Conservation (phyloP, 2,888 invertebrate genomes). For the Phymatocera aterrima region DNA sequence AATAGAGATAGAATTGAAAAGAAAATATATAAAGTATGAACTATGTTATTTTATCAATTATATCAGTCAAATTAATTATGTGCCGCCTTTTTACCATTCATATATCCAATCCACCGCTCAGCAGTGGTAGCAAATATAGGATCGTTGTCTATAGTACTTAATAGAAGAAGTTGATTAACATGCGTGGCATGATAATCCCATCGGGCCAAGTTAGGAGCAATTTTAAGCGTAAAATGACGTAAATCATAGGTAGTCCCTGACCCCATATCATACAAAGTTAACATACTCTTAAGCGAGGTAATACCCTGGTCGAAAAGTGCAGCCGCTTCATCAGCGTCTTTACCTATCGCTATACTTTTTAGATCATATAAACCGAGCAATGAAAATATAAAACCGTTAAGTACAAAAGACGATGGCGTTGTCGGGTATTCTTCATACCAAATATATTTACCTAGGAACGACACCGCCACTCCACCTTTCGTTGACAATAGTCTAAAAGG, state of each 20-base stretch:
- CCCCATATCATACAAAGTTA: slow-evolving; percentile 96
- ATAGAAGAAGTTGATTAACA: slow-evolving; percentile 93
- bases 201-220: slow-evolving; percentile 95
- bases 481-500: slow-evolving; percentile 85
- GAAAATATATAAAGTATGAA: background rate
- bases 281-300: slow-evolving; percentile 89
- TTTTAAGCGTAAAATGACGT: slow-evolving; percentile 92
- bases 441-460: slow-evolving; percentile 89
- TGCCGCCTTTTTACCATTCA: slow-evolving; percentile 94
- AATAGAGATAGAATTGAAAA: too few relatives aligned
- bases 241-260: slow-evolving; percentile 97
- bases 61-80: slow-evolving; percentile 84
- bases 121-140: slow-evolving; percentile 90
- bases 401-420: slow-evolving; percentile 93
- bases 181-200: slow-evolving; percentile 99
- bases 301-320: slow-evolving; percentile 90
- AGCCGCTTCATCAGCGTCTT: slow-evolving; percentile 83
- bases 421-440: slow-evolving; percentile 99
- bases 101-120: slow-evolving; percentile 95
- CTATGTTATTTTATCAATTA: background rate
- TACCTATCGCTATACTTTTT: slow-evolving; percentile 85
- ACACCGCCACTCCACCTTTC: slow-evolving; percentile 89
- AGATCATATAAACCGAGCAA: slow-evolving; percentile 97
- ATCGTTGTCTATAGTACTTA: slow-evolving; percentile 91
- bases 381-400: slow-evolving; percentile 99